phyloP scores from a whole-genome alignment of 2,113 vertebrate genomes.

The Vicugna pacos region DNA sequence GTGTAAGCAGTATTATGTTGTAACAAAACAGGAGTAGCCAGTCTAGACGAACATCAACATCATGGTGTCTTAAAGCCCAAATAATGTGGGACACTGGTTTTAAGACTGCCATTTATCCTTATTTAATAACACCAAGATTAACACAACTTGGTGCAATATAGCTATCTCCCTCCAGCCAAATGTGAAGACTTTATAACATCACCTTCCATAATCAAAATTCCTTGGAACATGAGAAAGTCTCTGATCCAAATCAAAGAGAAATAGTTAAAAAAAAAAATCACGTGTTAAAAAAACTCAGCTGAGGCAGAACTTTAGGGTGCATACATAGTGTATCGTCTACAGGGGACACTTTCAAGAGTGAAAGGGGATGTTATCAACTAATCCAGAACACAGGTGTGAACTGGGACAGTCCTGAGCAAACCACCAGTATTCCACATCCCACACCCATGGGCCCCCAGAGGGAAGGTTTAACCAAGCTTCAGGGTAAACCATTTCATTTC shows the following conservation, averaged over 20 bases:
- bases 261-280: conserved; percentile 7
- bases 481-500: conserved; percentile 1
- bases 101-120: neutral
- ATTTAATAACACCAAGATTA: conserved; percentile 45
- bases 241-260: neutral
- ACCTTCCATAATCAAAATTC: neutral
- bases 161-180: neutral
- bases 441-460: neutral
- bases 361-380: conserved; percentile 1
- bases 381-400: neutral
- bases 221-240: neutral
- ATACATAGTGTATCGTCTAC: neutral
- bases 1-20: neutral
- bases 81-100: neutral
- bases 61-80: neutral
- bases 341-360: neutral
- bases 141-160: neutral
- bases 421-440: neutral
- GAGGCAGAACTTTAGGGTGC: neutral
- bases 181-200: neutral
- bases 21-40: neutral
- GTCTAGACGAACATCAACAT: neutral
- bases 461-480: neutral
- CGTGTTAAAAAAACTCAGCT: neutral
- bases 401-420: neutral